These are phyloP conservation scores for Coilia nasus DNA, from an alignment of 2,797 vertebrate genomes.

Conservation along the genomic window DNA sequence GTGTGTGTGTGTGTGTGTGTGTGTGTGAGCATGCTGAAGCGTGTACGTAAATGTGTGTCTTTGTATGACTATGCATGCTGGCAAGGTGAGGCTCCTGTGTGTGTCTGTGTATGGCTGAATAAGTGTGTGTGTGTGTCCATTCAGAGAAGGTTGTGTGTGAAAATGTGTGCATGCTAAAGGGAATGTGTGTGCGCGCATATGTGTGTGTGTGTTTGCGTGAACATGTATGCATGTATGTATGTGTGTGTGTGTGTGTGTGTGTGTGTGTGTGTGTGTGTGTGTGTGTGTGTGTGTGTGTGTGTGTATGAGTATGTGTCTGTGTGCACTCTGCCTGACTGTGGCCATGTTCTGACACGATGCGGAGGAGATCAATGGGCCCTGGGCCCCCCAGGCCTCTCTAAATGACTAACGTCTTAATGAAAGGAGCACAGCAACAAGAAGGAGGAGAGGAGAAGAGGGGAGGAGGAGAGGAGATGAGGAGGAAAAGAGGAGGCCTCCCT, in stretches of 20 bases:
- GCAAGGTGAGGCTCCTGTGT: too few species aligned
- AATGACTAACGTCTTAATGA: constrained; percentile 76
- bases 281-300: neutral
- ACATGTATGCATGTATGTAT: constrained; percentile 26
- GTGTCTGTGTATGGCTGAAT: neutral
- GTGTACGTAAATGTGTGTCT: neutral
- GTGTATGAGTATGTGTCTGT: neutral
- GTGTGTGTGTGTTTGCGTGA: neutral
- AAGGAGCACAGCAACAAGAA: constrained; percentile 40
- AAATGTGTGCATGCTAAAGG: too few species aligned
- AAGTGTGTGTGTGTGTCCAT: too few species aligned
- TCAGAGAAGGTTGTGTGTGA: too few species aligned
- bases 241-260: neutral
- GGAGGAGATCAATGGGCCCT: constrained; percentile 70
- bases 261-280: constrained; percentile 40
- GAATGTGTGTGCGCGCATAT: too few species aligned
- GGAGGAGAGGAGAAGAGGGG: neutral
- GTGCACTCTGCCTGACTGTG: constrained; percentile 29
- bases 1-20: constrained; percentile 3
- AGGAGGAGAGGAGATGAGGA: constrained; percentile 53
- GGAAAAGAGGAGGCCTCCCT: constrained; percentile 24
- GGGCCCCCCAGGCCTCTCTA: constrained; percentile 50
- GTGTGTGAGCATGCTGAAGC: neutral
- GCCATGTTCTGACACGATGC: constrained; percentile 62
- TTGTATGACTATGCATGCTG: too few species aligned